These are phyloP conservation scores for Empidonax alnorum DNA, from an alignment of 2,113 vertebrate genomes.

Conservation along the genomic window DNA sequence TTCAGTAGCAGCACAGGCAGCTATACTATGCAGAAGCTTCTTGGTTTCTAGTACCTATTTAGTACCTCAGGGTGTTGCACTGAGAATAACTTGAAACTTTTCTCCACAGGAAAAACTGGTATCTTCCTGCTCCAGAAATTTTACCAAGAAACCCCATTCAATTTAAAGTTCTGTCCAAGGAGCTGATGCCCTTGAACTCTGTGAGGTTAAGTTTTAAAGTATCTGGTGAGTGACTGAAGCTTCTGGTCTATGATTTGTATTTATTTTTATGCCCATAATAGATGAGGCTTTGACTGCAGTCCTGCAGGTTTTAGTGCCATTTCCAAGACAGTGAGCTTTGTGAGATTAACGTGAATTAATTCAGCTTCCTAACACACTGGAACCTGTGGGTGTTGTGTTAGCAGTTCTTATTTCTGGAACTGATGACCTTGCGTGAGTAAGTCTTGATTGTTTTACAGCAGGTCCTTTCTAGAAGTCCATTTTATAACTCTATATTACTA, in stretches of 20 bases:
- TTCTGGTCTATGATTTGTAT: neutral
- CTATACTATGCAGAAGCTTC: neutral
- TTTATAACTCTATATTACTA: neutral
- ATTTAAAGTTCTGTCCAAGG: slow-evolving; percentile 86
- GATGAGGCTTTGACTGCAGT: neutral
- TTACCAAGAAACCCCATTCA: slow-evolving; percentile 79
- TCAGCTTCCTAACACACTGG: neutral
- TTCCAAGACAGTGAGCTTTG: neutral
- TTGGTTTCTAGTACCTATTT: neutral
- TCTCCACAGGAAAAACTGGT: slow-evolving; percentile 90
- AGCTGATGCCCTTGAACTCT: slow-evolving; percentile 81
- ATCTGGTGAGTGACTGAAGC: slow-evolving; percentile 76
- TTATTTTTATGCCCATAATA: neutral
- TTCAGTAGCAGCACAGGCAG: neutral
- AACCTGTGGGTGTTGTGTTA: neutral
- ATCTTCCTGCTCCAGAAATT: slow-evolving; percentile 87
- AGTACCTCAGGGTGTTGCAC: neutral
- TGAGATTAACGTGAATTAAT: neutral
- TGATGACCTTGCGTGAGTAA: neutral
- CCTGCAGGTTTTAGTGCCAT: neutral
- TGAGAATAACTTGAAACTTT: neutral
- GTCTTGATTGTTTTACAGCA: neutral
- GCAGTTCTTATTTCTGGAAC: neutral
- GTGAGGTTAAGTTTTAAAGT: slow-evolving; percentile 87
- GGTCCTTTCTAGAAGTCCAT: neutral